Evolutionary conservation across 2,113 vertebrate species (phyloP).

Genomic region (Dromaius novaehollandiae): DNA sequence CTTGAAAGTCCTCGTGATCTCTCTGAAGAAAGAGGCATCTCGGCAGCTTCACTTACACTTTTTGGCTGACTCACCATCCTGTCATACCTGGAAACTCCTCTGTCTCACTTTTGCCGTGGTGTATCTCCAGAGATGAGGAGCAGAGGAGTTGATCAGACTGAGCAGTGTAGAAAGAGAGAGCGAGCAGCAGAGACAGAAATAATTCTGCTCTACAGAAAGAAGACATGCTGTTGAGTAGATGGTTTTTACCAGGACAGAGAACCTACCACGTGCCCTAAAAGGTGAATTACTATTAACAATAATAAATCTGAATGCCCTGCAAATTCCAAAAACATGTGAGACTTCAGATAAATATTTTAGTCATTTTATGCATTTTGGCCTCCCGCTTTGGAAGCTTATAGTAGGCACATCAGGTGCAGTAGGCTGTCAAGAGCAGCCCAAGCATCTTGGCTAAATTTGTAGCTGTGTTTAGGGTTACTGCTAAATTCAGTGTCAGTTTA

Average conservation of each 20-base stretch:
- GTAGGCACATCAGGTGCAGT: neutral
- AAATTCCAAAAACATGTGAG: neutral
- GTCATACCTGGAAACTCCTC: neutral
- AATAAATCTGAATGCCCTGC: neutral
- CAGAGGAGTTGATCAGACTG: neutral
- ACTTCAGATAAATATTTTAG: neutral
- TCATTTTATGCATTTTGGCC: neutral
- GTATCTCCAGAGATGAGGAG: neutral
- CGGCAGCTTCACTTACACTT: neutral
- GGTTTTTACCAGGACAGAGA: neutral
- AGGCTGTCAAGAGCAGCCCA: neutral
- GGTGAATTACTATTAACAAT: neutral
- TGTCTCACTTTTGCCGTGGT: neutral
- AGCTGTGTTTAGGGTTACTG: slow-evolving; percentile 35
- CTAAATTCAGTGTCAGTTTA: slow-evolving; percentile 30
- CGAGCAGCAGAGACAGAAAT: neutral
- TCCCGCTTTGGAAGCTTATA: neutral
- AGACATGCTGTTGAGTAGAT: neutral
- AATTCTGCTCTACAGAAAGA: neutral
- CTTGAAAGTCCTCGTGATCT: neutral
- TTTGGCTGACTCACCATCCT: neutral
- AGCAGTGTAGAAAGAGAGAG: neutral
- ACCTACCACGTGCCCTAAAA: neutral
- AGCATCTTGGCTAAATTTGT: neutral
- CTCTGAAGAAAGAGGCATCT: neutral